Evolutionary conservation across 1,140 invertebrate genomes (phyloP).

Genomic region (Drosophila bipectinata): DNA sequence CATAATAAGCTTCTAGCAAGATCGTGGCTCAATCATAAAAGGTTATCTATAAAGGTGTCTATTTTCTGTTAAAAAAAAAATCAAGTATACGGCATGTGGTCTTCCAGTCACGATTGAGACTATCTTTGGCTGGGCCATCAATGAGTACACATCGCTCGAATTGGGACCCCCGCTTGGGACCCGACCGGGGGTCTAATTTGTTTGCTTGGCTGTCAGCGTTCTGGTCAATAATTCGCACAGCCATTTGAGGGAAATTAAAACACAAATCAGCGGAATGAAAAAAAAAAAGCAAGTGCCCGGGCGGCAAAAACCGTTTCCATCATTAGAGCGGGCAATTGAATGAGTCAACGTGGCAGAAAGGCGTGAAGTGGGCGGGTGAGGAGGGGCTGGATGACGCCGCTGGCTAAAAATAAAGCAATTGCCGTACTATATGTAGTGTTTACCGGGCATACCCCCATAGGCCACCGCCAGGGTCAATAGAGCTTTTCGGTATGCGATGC

Average conservation of each 20-base stretch:
- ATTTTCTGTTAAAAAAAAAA: too few relatives aligned
- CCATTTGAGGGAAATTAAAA: conserved; percentile 59
- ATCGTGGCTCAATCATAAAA: too few relatives aligned
- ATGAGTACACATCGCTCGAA: too few relatives aligned
- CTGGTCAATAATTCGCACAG: conserved; percentile 67
- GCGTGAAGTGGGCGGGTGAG: conserved; percentile 5
- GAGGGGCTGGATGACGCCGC: conserved; percentile 35
- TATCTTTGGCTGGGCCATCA: too few relatives aligned
- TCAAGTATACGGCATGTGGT: too few relatives aligned
- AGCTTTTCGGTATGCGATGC: conserved; percentile 56
- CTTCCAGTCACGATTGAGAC: too few relatives aligned
- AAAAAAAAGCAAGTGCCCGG: conserved; percentile 17
- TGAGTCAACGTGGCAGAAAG: conserved; percentile 52
- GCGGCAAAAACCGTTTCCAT: conserved; percentile 38
- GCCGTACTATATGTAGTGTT: conserved; percentile 1
- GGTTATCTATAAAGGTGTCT: too few relatives aligned
- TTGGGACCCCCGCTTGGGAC: too few relatives aligned
- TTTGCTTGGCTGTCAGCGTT: conserved; percentile 26
- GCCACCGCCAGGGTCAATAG: neutral
- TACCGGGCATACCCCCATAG: conserved; percentile 7
- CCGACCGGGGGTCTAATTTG: neutral
- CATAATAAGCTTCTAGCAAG: too few relatives aligned
- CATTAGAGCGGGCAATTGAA: conserved; percentile 35
- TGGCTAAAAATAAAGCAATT: conserved; percentile 60
- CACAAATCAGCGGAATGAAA: conserved; percentile 41